Conservation (phyloP, 2,797 vertebrate species). For the Synanceia verrucosa region DNA sequence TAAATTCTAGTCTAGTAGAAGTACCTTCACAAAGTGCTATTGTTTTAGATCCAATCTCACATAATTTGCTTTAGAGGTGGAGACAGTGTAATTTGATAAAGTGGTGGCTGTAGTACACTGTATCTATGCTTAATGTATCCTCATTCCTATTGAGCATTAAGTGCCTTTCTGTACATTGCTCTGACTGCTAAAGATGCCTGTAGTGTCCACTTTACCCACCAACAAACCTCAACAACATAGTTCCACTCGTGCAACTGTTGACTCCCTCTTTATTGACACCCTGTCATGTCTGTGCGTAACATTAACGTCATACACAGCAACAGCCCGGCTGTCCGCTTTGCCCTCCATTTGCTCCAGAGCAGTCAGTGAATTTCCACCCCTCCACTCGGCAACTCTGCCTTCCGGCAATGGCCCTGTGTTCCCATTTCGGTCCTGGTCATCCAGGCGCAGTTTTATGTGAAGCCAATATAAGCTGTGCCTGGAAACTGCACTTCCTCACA, state of each 20-base stretch:
- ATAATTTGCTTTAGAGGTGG: background rate
- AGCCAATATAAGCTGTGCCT: conserved; percentile 56
- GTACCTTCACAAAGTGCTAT: background rate
- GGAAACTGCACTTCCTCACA: conserved; percentile 55
- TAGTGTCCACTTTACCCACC: conserved; percentile 10
- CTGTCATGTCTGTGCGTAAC: conserved; percentile 44
- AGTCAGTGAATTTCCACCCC: conserved; percentile 71
- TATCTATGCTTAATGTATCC: background rate
- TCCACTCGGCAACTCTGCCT: conserved; percentile 39
- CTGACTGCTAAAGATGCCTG: background rate
- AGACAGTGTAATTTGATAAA: conserved; percentile 3
- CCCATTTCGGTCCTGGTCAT: conserved; percentile 47
- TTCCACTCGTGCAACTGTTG: background rate
- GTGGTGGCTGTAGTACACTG: background rate
- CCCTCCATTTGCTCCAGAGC: conserved; percentile 61
- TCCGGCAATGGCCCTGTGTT: conserved; percentile 47
- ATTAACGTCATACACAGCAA: conserved; percentile 43
- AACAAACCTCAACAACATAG: conserved; percentile 23
- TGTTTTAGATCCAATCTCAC: background rate
- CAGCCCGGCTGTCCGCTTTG: conserved; percentile 49
- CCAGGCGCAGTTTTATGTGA: conserved; percentile 50
- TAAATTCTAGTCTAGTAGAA: background rate
- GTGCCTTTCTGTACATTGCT: background rate
- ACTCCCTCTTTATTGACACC: conserved; percentile 49
- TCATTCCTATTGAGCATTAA: background rate